Evolutionary conservation across 1,140 invertebrate genomes (phyloP).

Genomic region (Pseudobourletiella spinata): DNA sequence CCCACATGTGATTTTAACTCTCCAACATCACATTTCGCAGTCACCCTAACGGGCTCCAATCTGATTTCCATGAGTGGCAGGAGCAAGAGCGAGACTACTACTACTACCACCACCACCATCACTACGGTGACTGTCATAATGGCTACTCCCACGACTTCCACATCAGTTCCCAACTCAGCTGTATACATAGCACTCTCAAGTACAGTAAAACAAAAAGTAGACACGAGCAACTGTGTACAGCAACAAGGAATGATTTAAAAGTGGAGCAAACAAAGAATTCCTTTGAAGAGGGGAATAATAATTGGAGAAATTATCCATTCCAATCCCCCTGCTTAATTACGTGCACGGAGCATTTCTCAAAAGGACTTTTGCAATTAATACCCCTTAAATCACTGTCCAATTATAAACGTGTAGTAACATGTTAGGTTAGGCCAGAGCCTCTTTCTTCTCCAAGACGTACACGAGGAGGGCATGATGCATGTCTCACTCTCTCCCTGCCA

Average conservation of each 20-base stretch:
- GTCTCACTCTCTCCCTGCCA: too few relatives aligned
- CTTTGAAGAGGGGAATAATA: too few relatives aligned
- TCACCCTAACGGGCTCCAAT: background rate
- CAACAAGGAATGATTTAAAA: too few relatives aligned
- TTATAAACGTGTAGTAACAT: background rate
- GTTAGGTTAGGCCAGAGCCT: too few relatives aligned
- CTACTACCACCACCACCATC: background rate
- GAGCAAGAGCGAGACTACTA: background rate
- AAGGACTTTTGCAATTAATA: background rate
- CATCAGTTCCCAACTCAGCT: background rate
- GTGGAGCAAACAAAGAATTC: too few relatives aligned
- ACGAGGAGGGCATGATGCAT: too few relatives aligned
- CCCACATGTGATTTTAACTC: slow-evolving; percentile 22
- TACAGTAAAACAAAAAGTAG: background rate
- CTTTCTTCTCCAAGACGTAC: too few relatives aligned
- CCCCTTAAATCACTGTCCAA: background rate
- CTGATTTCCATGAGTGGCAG: background rate
- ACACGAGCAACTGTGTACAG: background rate
- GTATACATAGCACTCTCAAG: background rate
- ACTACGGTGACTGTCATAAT: too few relatives aligned
- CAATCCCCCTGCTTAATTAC: too few relatives aligned
- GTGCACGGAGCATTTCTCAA: too few relatives aligned
- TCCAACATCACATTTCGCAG: background rate
- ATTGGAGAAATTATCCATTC: too few relatives aligned
- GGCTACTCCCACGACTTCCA: background rate